These are phyloP conservation scores for Habropoda laboriosa DNA, from an alignment of 1,140 invertebrate species.

Conservation along the genomic window DNA sequence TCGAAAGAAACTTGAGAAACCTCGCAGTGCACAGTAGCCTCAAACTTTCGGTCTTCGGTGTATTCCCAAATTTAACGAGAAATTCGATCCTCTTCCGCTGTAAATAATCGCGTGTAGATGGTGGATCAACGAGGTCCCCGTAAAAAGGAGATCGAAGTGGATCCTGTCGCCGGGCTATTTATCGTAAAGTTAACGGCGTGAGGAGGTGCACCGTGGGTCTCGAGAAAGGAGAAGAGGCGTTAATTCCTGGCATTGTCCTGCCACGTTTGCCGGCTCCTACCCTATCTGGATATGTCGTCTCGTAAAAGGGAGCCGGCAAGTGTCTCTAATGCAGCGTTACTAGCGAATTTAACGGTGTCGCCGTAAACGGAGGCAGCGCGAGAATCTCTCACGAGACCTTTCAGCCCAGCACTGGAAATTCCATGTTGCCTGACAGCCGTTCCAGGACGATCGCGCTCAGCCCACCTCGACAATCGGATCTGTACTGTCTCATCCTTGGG, in stretches of 20 bases:
- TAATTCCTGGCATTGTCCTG: constrained; percentile 59
- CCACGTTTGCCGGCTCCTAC: constrained; percentile 4
- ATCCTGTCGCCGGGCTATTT: background rate
- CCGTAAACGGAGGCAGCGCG: constrained; percentile 54
- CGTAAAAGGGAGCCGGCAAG: constrained; percentile 63
- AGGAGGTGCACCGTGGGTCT: background rate
- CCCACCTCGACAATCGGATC: background rate
- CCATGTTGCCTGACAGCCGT: constrained; percentile 25
- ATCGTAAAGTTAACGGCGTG: background rate
- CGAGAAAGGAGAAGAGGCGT: constrained; percentile 6
- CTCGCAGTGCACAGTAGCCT: too few relatives aligned
- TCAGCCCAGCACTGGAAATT: constrained; percentile 52
- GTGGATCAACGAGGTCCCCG: too few relatives aligned
- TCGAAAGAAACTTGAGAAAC: too few relatives aligned
- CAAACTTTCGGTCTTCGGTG: too few relatives aligned
- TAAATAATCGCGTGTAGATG: too few relatives aligned
- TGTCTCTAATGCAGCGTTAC: constrained; percentile 67
- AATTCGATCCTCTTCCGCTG: too few relatives aligned
- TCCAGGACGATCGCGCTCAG: background rate
- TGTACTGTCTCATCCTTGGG: background rate
- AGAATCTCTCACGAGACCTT: constrained; percentile 55
- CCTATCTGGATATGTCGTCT: constrained; percentile 55
- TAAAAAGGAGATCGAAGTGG: too few relatives aligned
- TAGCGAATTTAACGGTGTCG: constrained; percentile 63
- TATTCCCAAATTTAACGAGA: too few relatives aligned